phyloP scores from a whole-genome alignment of 2,888 invertebrate genomes.

The Trissolcus japonicus region DNA sequence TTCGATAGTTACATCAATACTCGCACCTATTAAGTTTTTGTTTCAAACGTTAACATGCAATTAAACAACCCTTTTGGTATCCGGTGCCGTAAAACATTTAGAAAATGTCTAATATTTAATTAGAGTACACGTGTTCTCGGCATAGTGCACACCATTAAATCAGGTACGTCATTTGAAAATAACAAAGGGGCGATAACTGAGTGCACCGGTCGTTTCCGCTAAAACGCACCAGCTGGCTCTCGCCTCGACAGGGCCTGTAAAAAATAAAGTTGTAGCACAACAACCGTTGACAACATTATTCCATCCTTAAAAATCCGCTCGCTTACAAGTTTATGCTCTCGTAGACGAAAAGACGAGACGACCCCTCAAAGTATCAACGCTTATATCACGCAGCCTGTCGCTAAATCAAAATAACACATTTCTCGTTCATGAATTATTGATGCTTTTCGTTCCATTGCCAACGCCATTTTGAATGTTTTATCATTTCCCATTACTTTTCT shows the following conservation, averaged over 20 bases:
- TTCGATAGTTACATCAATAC: no score
- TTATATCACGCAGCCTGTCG: constrained; percentile 12
- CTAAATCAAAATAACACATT: constrained; percentile 38
- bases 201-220: constrained; percentile 58
- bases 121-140: constrained; percentile 25
- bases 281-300: constrained; percentile 65
- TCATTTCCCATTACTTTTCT: not conserved
- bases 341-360: constrained; percentile 27
- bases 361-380: constrained; percentile 23
- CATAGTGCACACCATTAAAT: constrained; percentile 43
- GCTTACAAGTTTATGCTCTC: constrained; percentile 62
- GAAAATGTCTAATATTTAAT: constrained; percentile 35
- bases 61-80: not conserved
- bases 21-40: no score
- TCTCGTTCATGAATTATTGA: constrained; percentile 23
- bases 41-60: not conserved
- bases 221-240: constrained; percentile 46
- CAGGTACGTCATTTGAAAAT: constrained; percentile 49
- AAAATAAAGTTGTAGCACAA: constrained; percentile 62
- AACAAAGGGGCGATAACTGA: constrained; percentile 39
- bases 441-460: not conserved
- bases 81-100: constrained; percentile 7
- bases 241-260: constrained; percentile 59
- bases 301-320: constrained; percentile 65
- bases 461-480: constrained; percentile 4